Evolutionary conservation across 1,140 invertebrate species (phyloP), one percentile per base, ranked within the genome.

Genomic region (Hirudo medicinalis): DNA sequence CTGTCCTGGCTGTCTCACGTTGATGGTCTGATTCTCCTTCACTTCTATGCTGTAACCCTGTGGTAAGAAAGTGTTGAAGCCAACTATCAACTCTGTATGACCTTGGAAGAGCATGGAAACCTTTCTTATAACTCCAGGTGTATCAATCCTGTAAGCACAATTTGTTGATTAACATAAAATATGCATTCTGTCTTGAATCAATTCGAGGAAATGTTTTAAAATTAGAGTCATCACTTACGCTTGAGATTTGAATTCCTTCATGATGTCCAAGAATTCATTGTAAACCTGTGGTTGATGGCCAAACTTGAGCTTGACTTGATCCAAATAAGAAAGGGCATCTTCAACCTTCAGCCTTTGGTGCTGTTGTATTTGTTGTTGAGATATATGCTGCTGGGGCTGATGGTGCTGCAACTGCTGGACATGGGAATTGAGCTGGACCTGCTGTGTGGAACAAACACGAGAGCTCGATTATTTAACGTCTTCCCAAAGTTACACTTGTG

Each of bases 241-340:
- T 81, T 98, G 94, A 67, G 93, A 97, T 83, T 99, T 98, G 77
- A 98, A 99, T 82, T 97, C 96, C 84, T 99, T 99, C 97, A 99
- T 99, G 76, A 99, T 99, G 82, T 99, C 97, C 74, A 99, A 83
- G 79, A 99, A 99, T 81, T 98, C 94, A 85, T 97, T 98, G 84
- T 99, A 99, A 15, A 99, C 94, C 84, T 97, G 93, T 17, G 96
- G 95, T 78, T 97, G 92, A 78, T 91, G 90, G 70, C 90, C 91
- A 84, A 99, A 99, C 84, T 96, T 94, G 80, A 88, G 91, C 82
- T 99, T 99, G 63, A 99, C 97, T 84, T 97, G 90, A 85, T 99
- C 96, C 55, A 99, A 84, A 81, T 99, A 99, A 3, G 92, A 94
- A 0, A 99, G 84, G 0, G 97, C 97, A 86, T 99, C 97, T 82